Evolutionary conservation across 2,113 vertebrate genomes (phyloP).

Genomic region (Peromyscus polionotus): DNA sequence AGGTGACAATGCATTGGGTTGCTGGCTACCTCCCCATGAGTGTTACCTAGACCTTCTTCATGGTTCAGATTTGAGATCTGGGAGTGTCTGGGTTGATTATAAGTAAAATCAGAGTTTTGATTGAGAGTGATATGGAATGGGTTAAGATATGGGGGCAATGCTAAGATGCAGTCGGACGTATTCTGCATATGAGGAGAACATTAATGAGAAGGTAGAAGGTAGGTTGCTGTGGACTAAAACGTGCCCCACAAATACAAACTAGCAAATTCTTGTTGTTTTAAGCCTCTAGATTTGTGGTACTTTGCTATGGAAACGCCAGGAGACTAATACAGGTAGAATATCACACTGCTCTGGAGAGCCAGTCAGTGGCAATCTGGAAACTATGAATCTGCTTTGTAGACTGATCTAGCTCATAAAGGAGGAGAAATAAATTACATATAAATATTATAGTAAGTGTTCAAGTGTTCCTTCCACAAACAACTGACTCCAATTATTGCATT

Average conservation of each 20-base stretch:
- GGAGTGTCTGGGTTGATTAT: not conserved
- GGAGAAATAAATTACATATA: conserved; percentile 10
- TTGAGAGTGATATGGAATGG: not conserved
- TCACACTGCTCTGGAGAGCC: not conserved
- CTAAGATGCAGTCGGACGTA: not conserved
- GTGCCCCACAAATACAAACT: no score
- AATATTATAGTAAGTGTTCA: conserved; percentile 47
- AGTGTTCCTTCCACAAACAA: conserved; percentile 34
- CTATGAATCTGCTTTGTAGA: not conserved
- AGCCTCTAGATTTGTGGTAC: not conserved
- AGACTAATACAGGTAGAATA: not conserved
- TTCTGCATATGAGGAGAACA: not conserved
- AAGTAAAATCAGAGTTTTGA: not conserved
- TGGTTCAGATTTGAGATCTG: not conserved
- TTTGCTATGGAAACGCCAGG: not conserved
- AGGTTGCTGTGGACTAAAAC: not conserved
- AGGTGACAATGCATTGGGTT: not conserved
- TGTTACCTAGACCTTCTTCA: not conserved
- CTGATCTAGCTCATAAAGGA: not conserved
- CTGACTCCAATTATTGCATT: not conserved
- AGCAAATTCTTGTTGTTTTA: not conserved
- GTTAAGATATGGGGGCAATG: not conserved
- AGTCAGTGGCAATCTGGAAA: not conserved
- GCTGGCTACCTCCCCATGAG: not conserved
- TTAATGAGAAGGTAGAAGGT: not conserved